phyloP scores from a whole-genome alignment of 92 coral and sea anemone species.

The Parazoanthus darwini region DNA sequence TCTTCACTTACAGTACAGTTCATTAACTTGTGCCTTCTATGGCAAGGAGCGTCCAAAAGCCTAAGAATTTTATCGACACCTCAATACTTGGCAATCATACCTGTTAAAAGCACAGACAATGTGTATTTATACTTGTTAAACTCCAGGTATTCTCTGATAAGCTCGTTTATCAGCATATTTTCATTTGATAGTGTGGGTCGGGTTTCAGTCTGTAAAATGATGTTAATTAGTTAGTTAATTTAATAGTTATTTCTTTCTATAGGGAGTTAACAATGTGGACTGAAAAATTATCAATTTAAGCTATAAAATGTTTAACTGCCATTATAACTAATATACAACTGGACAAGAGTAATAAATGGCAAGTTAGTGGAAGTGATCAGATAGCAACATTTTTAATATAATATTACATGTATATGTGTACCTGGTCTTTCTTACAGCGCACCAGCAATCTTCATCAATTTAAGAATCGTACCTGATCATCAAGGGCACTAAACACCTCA shows the following conservation, averaged over 20 bases:
- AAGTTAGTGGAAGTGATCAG: no score
- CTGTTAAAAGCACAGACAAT: constrained; percentile 90
- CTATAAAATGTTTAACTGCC: no score
- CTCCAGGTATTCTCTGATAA: constrained; percentile 92
- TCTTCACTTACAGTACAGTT: no score
- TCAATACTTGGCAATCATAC: constrained; percentile 42
- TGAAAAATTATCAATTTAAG: no score
- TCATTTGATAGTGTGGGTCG: constrained; percentile 93
- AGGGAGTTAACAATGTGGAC: no score
- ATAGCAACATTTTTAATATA: no score
- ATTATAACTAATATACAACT: no score
- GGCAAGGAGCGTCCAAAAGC: neutral
- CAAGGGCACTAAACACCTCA: constrained; percentile 90
- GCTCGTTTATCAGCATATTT: constrained; percentile 93
- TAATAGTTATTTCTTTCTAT: no score
- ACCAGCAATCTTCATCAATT: neutral
- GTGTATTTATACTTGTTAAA: constrained; percentile 98
- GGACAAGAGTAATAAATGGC: no score
- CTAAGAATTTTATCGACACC: neutral
- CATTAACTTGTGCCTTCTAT: no score
- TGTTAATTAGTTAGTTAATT: neutral
- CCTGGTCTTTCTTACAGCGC: neutral
- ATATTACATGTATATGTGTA: neutral
- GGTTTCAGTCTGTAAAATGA: constrained; percentile 68
- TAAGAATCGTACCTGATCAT: constrained; percentile 76